Conservation (phyloP, 2,113 vertebrate genomes). For the Ascaphus truei region DNA sequence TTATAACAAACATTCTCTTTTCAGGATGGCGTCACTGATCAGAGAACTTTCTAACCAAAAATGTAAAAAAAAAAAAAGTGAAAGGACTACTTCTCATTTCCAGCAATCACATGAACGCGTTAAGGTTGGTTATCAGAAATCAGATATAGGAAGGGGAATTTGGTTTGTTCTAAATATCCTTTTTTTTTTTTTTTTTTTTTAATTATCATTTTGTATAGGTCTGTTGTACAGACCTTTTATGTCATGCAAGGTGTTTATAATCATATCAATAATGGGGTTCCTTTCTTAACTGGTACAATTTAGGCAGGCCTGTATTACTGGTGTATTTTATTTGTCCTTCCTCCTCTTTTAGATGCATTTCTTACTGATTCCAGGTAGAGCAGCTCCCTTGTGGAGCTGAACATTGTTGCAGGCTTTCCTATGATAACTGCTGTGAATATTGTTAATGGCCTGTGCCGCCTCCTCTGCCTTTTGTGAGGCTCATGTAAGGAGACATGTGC, state of each 20-base stretch:
- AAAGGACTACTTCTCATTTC: constrained; percentile 78
- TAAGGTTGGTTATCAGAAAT: constrained; percentile 75
- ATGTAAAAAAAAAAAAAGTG: constrained; percentile 63
- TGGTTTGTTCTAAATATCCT: constrained; percentile 60
- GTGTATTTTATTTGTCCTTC: constrained; percentile 60
- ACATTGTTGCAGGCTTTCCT: background rate
- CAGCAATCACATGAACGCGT: constrained; percentile 71
- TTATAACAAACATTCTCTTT: constrained; percentile 82
- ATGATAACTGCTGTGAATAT: background rate
- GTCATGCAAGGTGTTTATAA: constrained; percentile 86
- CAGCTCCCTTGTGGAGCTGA: background rate
- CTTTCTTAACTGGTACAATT: constrained; percentile 83
- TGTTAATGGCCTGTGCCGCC: constrained; percentile 47
- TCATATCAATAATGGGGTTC: constrained; percentile 76
- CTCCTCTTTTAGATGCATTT: background rate
- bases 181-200: constrained; percentile 56
- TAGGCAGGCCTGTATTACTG: constrained; percentile 78
- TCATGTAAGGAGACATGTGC: constrained; percentile 42
- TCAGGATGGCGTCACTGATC: constrained; percentile 79
- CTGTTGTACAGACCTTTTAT: constrained; percentile 81
- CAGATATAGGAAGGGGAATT: constrained; percentile 70
- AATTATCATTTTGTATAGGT: constrained; percentile 71
- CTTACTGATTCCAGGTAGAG: background rate
- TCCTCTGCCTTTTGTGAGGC: constrained; percentile 55
- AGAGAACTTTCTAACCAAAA: constrained; percentile 95